phyloP scores from a whole-genome alignment of 2,888 invertebrate species.

The Aleiodes alternator region DNA sequence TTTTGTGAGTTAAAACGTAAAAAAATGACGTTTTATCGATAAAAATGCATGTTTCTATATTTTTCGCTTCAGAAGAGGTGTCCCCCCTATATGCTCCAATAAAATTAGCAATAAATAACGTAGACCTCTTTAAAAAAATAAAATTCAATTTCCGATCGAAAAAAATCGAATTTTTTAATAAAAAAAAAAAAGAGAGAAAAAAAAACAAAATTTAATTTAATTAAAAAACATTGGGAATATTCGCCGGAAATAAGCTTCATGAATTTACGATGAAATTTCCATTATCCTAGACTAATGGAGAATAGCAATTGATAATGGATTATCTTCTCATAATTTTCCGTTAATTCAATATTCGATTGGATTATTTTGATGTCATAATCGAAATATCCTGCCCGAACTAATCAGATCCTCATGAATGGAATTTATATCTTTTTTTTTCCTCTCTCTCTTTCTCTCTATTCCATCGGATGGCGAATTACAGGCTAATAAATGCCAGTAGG shows the following conservation, averaged over 20 bases:
- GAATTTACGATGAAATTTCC: conserved; percentile 24
- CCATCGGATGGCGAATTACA: not conserved
- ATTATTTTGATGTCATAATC: conserved; percentile 7
- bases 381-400: not conserved
- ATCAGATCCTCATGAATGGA: conserved; percentile 9
- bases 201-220: not conserved
- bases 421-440: not conserved
- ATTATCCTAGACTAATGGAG: conserved; percentile 32
- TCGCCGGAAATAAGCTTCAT: conserved; percentile 11
- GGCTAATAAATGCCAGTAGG: not conserved
- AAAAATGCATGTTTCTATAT: too few relatives aligned
- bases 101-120: too few relatives aligned
- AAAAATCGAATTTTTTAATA: too few relatives aligned
- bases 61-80: too few relatives aligned
- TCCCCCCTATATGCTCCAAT: too few relatives aligned
- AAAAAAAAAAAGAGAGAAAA: too few relatives aligned
- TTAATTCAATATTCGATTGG: conserved; percentile 24
- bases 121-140: too few relatives aligned
- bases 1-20: too few relatives aligned
- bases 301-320: conserved; percentile 24
- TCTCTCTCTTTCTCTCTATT: not conserved
- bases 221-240: not conserved
- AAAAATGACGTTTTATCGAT: too few relatives aligned
- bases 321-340: conserved; percentile 10
- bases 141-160: too few relatives aligned